These are phyloP conservation scores for Diploptera punctata DNA, from an alignment of 2,888 invertebrate species.

Conservation along the genomic window DNA sequence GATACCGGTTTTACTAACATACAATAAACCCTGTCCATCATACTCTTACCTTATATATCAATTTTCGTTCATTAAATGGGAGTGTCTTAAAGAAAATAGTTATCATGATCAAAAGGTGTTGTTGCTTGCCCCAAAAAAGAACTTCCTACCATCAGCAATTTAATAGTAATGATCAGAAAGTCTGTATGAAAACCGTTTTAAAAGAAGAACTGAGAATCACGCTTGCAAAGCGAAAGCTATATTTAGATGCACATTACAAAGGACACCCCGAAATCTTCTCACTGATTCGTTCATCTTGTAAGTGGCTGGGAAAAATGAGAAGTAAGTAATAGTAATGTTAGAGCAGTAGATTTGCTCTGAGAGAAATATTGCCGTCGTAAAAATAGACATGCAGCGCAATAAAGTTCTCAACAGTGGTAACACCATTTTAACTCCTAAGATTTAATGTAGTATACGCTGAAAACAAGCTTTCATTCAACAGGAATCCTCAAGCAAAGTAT, in stretches of 20 bases:
- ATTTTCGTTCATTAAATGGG: background rate
- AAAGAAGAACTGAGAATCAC: too few relatives aligned
- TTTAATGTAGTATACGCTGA: background rate
- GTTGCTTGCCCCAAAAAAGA: too few relatives aligned
- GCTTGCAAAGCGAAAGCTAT: too few relatives aligned
- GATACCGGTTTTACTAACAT: background rate
- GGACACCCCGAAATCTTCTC: background rate
- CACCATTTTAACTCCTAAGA: background rate
- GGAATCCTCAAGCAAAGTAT: too few relatives aligned
- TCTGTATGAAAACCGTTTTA: too few relatives aligned
- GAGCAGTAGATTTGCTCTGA: background rate
- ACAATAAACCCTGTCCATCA: slow-evolving; percentile 18
- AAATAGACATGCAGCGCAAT: background rate
- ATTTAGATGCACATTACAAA: too few relatives aligned
- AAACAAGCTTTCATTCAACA: too few relatives aligned
- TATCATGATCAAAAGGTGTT: slow-evolving; percentile 4
- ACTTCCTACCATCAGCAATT: too few relatives aligned
- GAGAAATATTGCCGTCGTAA: too few relatives aligned
- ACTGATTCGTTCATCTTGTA: background rate
- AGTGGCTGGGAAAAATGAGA: slow-evolving; percentile 7
- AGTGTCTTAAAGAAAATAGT: slow-evolving; percentile 9
- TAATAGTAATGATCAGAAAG: too few relatives aligned
- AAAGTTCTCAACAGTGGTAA: background rate
- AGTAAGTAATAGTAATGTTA: too few relatives aligned
- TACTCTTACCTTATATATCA: background rate